A percentile compares a stretch with the other conserved stretches of the same genome.
phyloP scores from a whole-genome alignment of 1,140 invertebrate genomes.

The Zeugodacus cucurbitae region DNA sequence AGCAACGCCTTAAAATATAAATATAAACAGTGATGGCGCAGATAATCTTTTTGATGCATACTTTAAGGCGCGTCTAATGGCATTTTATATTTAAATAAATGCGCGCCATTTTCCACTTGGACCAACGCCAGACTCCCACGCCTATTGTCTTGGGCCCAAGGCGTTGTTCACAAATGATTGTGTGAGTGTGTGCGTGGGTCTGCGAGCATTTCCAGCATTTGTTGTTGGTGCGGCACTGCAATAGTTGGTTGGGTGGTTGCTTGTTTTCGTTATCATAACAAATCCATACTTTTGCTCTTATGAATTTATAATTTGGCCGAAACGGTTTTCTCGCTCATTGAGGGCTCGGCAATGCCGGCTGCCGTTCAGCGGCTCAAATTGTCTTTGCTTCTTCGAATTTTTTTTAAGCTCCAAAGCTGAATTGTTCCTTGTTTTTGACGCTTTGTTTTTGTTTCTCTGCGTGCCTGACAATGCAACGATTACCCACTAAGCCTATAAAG shows the following conservation, averaged over 20 bases:
- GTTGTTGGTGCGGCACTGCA: background rate
- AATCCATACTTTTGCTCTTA: slow-evolving; percentile 62
- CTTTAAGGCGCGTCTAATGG: slow-evolving; percentile 66
- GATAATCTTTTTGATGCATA: slow-evolving; percentile 66
- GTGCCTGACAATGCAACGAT: slow-evolving; percentile 11
- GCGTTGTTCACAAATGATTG: background rate
- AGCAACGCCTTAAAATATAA: background rate
- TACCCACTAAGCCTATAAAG: slow-evolving; percentile 26
- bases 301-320: slow-evolving; percentile 60
- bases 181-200: background rate
- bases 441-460: background rate
- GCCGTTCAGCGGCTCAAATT: background rate
- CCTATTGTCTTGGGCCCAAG: background rate
- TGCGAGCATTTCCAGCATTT: slow-evolving; percentile 44
- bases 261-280: slow-evolving; percentile 64
- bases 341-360: background rate
- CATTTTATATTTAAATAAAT: slow-evolving; percentile 63
- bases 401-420: background rate
- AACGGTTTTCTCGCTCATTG: background rate
- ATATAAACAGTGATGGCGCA: slow-evolving; percentile 56
- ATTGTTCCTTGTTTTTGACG: background rate
- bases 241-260: background rate
- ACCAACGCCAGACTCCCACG: background rate
- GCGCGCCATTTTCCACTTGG: slow-evolving; percentile 23
- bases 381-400: background rate